Evolutionary conservation across 2,113 vertebrate genomes (phyloP), one percentile per base, ranked within the genome.

Genomic region (Tupaia tana): DNA sequence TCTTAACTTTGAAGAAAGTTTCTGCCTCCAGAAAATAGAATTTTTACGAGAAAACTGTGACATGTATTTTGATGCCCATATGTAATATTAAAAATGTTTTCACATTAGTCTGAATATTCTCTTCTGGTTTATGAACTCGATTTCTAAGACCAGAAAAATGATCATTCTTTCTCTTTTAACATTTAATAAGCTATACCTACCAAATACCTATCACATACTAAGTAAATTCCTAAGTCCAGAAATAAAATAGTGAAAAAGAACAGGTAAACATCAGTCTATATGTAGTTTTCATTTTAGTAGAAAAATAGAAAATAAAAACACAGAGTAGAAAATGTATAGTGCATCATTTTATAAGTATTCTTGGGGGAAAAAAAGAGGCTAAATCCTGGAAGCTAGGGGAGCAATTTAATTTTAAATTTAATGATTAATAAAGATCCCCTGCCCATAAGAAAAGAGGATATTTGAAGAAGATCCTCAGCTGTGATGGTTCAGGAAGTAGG

Each of bases 381-480:
- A 91, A 91, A 86, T 13, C 13, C 31, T 71, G 3, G 3, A 13
- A 66, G 19, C 31, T 2, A 89, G 12, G 16, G 3, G 61, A n/a
- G 61, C 86, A 20, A 75, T 75, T 74, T 12, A 16, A 70, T 86
- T 77, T 94, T 75, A 92, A 92, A 84, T 73, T 43, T 5, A 92
- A 67, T 83, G 22, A 73, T 94, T 54, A 94, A 29, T 91, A 70
- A 91, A 69, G 9, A 69, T 9, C 22, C 13, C 9, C 52, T 67
- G 31, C 43, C 43, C 43, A 43, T 43, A 43, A 43, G 54, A 64
- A 64, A 73, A 75, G n/a, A 27, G 67, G 61, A 74, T 6, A 70
- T 71, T 67, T 87, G 84, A 93, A 74, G 58, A 96, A 79, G 43
- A 43, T 43, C 43, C 43, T 43, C 43, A 43, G 43, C 43, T 43